These are phyloP conservation scores for Phortica variegata DNA, from an alignment of 1,140 invertebrate species.

Conservation along the genomic window DNA sequence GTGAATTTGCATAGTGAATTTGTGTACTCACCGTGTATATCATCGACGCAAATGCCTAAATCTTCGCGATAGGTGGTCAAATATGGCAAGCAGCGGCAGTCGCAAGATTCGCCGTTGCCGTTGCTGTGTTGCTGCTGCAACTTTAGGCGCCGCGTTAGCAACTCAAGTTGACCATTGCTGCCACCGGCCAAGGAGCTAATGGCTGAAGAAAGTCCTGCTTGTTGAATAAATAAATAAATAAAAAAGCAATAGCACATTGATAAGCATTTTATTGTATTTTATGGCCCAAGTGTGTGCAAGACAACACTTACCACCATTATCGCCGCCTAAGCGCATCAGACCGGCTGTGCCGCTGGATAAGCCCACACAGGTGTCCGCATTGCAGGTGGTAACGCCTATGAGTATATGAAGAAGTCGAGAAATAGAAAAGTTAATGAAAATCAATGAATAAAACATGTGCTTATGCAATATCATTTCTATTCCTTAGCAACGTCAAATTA, in stretches of 20 bases:
- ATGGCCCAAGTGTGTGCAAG: slow-evolving; percentile 8
- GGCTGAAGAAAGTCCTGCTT: slow-evolving; percentile 27
- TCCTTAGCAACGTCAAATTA: neutral
- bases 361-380: slow-evolving; percentile 60
- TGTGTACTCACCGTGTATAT: slow-evolving; percentile 65
- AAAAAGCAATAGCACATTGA: slow-evolving; percentile 19
- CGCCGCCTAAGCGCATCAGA: slow-evolving; percentile 22
- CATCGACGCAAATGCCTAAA: slow-evolving; percentile 68
- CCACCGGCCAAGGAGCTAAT: slow-evolving; percentile 24
- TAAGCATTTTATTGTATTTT: slow-evolving; percentile 21
- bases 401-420: slow-evolving; percentile 16
- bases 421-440: slow-evolving; percentile 11
- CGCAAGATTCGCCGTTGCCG: slow-evolving; percentile 55
- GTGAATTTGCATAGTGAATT: slow-evolving; percentile 21
- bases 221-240: slow-evolving; percentile 1
- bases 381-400: slow-evolving; percentile 43
- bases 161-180: slow-evolving; percentile 23
- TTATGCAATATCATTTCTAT: neutral
- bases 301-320: slow-evolving; percentile 33
- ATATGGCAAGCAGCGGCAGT: slow-evolving; percentile 66
- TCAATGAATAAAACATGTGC: neutral
- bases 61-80: slow-evolving; percentile 70
- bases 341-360: slow-evolving; percentile 61
- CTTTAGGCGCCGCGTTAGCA: slow-evolving; percentile 35
- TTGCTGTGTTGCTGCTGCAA: slow-evolving; percentile 22